A percentile compares a stretch with the other conserved stretches of the same genome.
Evolutionary conservation across 2,113 vertebrate genomes (phyloP).

Genomic region (Cranoglanis bouderius): DNA sequence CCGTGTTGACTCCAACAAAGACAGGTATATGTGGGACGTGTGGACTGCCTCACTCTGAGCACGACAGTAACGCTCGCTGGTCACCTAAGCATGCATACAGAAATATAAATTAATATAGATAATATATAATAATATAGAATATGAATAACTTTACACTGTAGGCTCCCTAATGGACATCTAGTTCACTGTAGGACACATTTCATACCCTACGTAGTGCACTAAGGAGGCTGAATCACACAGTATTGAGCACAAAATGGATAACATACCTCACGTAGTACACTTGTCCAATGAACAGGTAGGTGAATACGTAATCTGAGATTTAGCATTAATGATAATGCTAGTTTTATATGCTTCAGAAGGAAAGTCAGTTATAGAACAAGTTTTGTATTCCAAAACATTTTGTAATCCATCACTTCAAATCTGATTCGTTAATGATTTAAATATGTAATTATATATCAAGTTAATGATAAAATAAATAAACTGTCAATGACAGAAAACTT

Average conservation of each 20-base stretch:
- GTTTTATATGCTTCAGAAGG: not conserved
- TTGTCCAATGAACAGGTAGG: no score
- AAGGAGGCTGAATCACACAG: not conserved
- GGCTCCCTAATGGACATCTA: not conserved
- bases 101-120: not conserved
- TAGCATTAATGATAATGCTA: no score
- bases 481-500: no score
- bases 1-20: slow-evolving; percentile 82
- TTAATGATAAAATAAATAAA: not conserved
- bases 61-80: slow-evolving; percentile 86
- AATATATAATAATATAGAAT: not conserved
- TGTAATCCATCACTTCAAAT: not conserved
- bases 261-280: not conserved
- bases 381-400: not conserved
- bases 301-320: no score
- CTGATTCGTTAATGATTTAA: no score
- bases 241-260: not conserved
- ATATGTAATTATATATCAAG: no score
- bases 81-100: slow-evolving; percentile 71
- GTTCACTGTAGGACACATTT: not conserved
- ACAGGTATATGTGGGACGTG: slow-evolving; percentile 85
- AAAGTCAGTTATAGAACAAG: not conserved
- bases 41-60: slow-evolving; percentile 88
- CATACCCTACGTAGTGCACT: not conserved
- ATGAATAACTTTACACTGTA: not conserved